These are phyloP conservation scores for Momotus momota DNA, from an alignment of 2,797 vertebrate genomes.

Conservation along the genomic window DNA sequence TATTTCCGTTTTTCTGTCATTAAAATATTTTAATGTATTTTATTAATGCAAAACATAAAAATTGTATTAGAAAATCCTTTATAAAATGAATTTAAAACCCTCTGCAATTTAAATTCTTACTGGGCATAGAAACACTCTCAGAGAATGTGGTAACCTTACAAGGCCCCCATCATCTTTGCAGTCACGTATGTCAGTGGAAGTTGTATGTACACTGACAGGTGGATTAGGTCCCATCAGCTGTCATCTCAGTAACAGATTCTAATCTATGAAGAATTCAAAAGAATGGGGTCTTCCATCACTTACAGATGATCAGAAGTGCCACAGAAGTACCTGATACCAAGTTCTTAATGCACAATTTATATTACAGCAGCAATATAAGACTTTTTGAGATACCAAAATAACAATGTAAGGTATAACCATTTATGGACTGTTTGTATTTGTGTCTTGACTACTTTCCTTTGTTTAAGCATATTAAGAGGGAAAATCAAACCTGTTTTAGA, in stretches of 20 bases:
- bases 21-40: neutral
- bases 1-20: neutral
- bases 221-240: conserved; percentile 44
- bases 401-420: neutral
- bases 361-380: neutral
- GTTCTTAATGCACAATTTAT: conserved; percentile 4
- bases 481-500: neutral
- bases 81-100: neutral
- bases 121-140: neutral
- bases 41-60: neutral
- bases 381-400: neutral
- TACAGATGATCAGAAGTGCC: neutral
- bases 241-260: neutral
- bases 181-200: conserved; percentile 10
- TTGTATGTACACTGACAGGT: conserved; percentile 9
- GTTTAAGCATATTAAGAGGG: neutral
- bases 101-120: neutral
- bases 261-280: conserved; percentile 17
- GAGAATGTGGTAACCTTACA: neutral
- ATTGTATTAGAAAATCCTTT: neutral
- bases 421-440: neutral
- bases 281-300: neutral
- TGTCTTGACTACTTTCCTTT: neutral
- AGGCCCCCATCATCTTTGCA: conserved; percentile 8
- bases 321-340: neutral